These are phyloP conservation scores for Drosophila gaucha DNA, from an alignment of 2,888 invertebrate genomes.

Conservation along the genomic window DNA sequence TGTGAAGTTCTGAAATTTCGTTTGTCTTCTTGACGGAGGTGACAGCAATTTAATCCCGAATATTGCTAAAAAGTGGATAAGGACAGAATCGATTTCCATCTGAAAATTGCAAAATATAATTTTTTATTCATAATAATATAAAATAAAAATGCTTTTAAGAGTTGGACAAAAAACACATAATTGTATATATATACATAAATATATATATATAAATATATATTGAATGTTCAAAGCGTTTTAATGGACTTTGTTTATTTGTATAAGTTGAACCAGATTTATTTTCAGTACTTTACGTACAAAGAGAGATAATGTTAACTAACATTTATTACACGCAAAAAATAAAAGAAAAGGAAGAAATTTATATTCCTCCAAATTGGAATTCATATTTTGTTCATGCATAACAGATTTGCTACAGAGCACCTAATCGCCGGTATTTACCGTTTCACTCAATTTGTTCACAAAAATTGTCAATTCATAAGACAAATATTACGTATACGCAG, in stretches of 20 bases:
- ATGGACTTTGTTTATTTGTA: too few species aligned
- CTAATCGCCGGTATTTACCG: conserved; percentile 26
- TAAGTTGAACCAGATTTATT: too few species aligned
- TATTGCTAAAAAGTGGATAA: not conserved
- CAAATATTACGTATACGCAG: conserved; percentile 50
- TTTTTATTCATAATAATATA: too few species aligned
- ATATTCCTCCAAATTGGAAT: not conserved
- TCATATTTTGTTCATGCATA: conserved; percentile 3
- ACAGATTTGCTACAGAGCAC: conserved; percentile 9
- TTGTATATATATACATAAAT: too few species aligned
- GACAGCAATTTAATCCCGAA: not conserved
- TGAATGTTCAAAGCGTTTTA: too few species aligned
- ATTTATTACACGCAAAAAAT: not conserved
- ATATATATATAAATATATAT: too few species aligned
- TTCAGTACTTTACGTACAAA: too few species aligned
- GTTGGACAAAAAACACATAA: too few species aligned
- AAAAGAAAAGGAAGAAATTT: not conserved
- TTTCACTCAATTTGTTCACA: conserved; percentile 21
- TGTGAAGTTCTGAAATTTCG: conserved; percentile 22
- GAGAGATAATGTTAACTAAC: too few species aligned
- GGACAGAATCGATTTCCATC: not conserved
- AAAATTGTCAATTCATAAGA: conserved; percentile 32
- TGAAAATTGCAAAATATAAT: not conserved
- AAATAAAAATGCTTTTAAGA: too few species aligned
- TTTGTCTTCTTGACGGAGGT: conserved; percentile 2